Conservation (phyloP, 2,113 vertebrate genomes). For the Ascaphus truei region DNA sequence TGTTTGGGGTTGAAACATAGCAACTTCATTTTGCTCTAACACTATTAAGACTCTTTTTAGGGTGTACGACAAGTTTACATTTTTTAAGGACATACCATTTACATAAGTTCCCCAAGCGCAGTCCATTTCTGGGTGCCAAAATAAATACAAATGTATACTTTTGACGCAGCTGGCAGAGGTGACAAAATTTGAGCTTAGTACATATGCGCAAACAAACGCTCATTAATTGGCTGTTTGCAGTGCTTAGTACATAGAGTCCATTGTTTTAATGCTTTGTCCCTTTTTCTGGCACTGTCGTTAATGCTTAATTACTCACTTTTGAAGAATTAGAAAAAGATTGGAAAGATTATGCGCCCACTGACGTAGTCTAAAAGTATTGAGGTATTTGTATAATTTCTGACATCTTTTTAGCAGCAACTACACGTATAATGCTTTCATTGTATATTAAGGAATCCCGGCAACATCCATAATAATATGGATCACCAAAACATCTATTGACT, state of each 20-base stretch:
- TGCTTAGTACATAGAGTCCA: neutral
- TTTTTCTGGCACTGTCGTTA: neutral
- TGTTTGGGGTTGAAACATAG: no score
- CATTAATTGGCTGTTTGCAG: neutral
- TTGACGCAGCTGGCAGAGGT: no score
- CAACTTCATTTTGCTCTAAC: no score
- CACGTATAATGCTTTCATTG: neutral
- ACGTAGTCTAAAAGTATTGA: neutral
- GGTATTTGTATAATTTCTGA: slow-evolving; percentile 1
- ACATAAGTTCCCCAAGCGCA: no score
- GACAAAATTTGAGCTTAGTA: no score
- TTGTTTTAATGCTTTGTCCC: neutral
- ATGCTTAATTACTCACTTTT: neutral
- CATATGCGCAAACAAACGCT: no score
- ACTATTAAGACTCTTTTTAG: no score
- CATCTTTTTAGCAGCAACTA: neutral
- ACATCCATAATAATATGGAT: neutral
- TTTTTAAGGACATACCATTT: no score
- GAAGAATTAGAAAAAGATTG: neutral
- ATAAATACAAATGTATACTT: no score
- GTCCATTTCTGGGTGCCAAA: no score
- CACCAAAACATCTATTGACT: neutral
- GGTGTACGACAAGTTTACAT: no score
- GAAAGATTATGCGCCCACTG: neutral
- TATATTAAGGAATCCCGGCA: neutral